Evolutionary conservation across 2,797 vertebrate genomes (phyloP), one percentile per base, ranked within the genome.

Genomic region (Phataginus tricuspis): DNA sequence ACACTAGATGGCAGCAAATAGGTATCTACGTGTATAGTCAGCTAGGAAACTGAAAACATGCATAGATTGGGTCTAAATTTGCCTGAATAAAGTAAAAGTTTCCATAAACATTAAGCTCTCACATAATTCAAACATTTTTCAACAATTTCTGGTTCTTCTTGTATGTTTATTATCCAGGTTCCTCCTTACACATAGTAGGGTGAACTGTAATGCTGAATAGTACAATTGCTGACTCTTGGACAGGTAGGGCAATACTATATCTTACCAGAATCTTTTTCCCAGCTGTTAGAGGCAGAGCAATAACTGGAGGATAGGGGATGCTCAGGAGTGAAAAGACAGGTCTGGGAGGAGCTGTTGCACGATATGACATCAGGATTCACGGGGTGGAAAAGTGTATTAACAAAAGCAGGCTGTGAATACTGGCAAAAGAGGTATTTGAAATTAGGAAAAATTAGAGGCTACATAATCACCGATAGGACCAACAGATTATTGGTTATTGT

Each of bases 1-100:
- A 95, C 82, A 92, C 75, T 96, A 92, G 95, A 79, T 95, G 95
- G 95, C 90, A 97, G 96, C 89, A 97, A 90, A 93, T 90, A 91
- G 61, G 42, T 92, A 42, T 55, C 9, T 85, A 82, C 77, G n/a
- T 91, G 13, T 64, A 51, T 0, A 78, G 27, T 42, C 55, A 66
- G 55, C 34, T 12, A 68, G 77, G 68, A 94, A 83, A 90, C 5
- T 83, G 59, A 75, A 94, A 95, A 90, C 77, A 85, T 61, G 55
- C 7, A 63, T 16, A 55, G 42, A 83, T 25, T 55, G 42, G 16
- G 25, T 91, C 59, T 83, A 86, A 92, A 78, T 72, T 63, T 91
- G 57, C 61, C 53, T 88, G 61, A 92, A 68, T 74, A 72, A 94
- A 90, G 55, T 55, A 53, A 31, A 34, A 49, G 45, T 45, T 90